Percentiles rank a stretch among this genome's conserved stretches.
phyloP scores from a whole-genome alignment of 2,888 invertebrate genomes.

The Pycnomerus fuliginosus region DNA sequence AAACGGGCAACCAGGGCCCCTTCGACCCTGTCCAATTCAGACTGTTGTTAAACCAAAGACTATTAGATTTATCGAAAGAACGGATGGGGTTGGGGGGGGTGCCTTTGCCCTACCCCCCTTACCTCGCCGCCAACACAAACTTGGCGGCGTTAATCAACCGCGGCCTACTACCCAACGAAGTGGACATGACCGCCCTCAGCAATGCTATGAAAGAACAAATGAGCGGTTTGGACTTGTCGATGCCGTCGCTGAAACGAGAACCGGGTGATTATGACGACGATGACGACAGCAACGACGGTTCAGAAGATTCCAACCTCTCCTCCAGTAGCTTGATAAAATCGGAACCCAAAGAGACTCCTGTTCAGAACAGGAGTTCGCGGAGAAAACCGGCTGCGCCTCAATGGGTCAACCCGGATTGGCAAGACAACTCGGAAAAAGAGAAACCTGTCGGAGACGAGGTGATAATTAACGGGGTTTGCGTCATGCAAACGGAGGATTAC shows the following conservation, averaged over 20 bases:
- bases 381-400: slow-evolving; percentile 96
- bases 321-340: slow-evolving; percentile 57
- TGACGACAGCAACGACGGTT: slow-evolving; percentile 76
- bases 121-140: slow-evolving; percentile 74
- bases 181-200: slow-evolving; percentile 55
- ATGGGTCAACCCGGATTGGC: slow-evolving; percentile 96
- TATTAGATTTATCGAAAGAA: slow-evolving; percentile 85
- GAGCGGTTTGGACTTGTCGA: slow-evolving; percentile 84
- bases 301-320: slow-evolving; percentile 61
- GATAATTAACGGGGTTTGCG: slow-evolving; percentile 92
- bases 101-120: slow-evolving; percentile 74
- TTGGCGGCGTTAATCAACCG: slow-evolving; percentile 75
- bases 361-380: slow-evolving; percentile 58
- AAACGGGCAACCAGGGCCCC: slow-evolving; percentile 67
- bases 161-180: slow-evolving; percentile 63
- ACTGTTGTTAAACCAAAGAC: slow-evolving; percentile 82
- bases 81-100: slow-evolving; percentile 76
- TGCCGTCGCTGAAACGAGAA: slow-evolving; percentile 77
- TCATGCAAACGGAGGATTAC: slow-evolving; percentile 83
- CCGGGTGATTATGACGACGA: slow-evolving; percentile 79
- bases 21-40: slow-evolving; percentile 93
- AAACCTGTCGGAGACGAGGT: slow-evolving; percentile 70
- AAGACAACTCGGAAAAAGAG: slow-evolving; percentile 67
- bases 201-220: slow-evolving; percentile 75
- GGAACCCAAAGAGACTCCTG: slow-evolving; percentile 56